Evolutionary conservation across 2,888 invertebrate genomes (phyloP), one percentile per base, ranked within the genome.

Genomic region (Eilema sororculum): DNA sequence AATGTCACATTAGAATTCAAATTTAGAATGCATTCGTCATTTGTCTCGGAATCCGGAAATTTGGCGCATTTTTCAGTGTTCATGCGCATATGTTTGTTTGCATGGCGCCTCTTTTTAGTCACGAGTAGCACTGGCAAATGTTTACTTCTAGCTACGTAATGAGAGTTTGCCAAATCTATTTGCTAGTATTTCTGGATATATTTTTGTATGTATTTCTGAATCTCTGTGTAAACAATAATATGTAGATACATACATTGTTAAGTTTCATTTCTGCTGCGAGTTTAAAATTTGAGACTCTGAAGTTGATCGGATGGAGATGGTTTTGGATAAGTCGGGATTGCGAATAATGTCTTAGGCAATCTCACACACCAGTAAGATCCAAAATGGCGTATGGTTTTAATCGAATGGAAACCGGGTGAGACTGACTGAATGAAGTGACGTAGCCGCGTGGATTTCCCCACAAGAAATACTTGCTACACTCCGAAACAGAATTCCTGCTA

Each of bases 21-120:
- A 80, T 78, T 64, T 79, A 82, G 79, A 76, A 68, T 69, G 57
- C 69, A 76, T 80, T 82, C 82, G 84, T 87, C 86, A 85, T 77
- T 68, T 77, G 87, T 75, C 86, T 85, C 83, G 82, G 88, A 87
- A 88, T 87, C 85, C 88, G 89, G 89, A 89, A 87, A 75, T 78
- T 72, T 5, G 72, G 73, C 78, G 79, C 81, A 78, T 81, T 80
- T 80, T 76, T 83, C 52, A 65, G 73, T 68, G 52, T 71, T 67
- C 75, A 70, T 76, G 78, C 62, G 65, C 63, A 61, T 65, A 67
- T 78, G 72, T 78, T 73, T 80, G 69, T 78, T 74, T 80, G 68
- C 74, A 9, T 57, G 71, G 57, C 67, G 61, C 74, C 75, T 33
- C 72, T 13, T n/a, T 60, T 62, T 30, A 58, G 64, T 61, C 68